Evolutionary conservation across 2,113 vertebrate genomes (phyloP), one percentile per base, ranked within the genome.

Genomic region (Clarias macrocephalus): DNA sequence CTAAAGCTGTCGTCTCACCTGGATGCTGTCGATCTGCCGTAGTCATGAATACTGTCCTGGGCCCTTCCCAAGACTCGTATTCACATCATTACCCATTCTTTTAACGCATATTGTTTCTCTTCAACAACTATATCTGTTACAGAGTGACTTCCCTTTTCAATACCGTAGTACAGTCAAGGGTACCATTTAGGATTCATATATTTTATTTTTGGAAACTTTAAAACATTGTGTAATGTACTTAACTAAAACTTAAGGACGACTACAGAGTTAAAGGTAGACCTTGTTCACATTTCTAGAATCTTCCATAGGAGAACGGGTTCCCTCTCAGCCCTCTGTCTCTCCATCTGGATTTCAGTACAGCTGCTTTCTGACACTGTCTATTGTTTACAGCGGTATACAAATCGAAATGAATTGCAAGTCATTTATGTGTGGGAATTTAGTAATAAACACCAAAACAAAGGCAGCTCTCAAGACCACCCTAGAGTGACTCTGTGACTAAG

Each of bases 401-500:
- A 30, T 80, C 13, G 28, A 33, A 30, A 80, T 37, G 19, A 60
- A 33, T 23, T 21, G 18, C 59, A 28, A 30, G 56, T 33, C 19
- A 52, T 83, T 66, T 66, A 18, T 73, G 56, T 30, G 11, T 60
- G 16, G 59, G 70, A 57, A 83, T n/a, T 77, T 3, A 79, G 33
- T 33, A 37, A 68, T 57, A 25, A 54, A 87, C 75, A 66, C 60
- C 68, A 59, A 77, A 87, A 59, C 62, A 21, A 83, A 83, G 82
- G 70, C 73, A 33, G 42, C 54, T 66, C 33, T 77, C 42, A 83
- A n/a, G 52, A 21, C 66, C 59, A 77, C 56, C n/a, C 28, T 25
- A n/a, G 25, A n/a, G 80, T 56, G 63, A 52, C 66, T 57, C 23
- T 75, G 77, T 86, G 85, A 83, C 70, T 87, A 62, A 87, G 72